These are phyloP conservation scores for Agonopterix subpropinquella DNA, from an alignment of 2,888 invertebrate genomes.

Conservation along the genomic window DNA sequence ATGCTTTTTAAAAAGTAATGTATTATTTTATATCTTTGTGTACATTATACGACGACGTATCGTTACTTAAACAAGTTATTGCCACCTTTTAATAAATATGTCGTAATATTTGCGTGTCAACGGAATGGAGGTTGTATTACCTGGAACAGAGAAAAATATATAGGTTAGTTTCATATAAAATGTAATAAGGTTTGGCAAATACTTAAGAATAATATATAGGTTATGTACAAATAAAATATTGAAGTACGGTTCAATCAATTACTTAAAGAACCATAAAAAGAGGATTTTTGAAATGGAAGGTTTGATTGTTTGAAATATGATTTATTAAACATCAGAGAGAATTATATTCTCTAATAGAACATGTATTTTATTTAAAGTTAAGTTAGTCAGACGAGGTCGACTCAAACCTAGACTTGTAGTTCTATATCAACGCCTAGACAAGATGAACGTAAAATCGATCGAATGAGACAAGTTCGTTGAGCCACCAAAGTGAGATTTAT, in stretches of 20 bases:
- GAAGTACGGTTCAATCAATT: no score
- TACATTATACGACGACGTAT: neutral
- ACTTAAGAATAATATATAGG: no score
- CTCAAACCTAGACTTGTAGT: neutral
- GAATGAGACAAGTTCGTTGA: slow-evolving; percentile 5
- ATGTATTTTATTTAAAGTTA: no score
- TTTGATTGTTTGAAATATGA: no score
- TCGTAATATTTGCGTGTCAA: neutral
- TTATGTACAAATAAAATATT: no score
- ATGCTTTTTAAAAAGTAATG: neutral
- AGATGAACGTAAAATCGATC: slow-evolving; percentile 8
- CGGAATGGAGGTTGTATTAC: slow-evolving; percentile 25
- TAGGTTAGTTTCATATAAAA: slow-evolving; percentile 6
- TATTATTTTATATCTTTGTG: neutral
- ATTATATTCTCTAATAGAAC: no score
- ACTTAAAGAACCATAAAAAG: no score
- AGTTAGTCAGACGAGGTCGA: no score
- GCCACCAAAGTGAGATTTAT: neutral
- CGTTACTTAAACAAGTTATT: neutral
- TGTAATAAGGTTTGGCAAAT: no score
- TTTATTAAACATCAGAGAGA: no score
- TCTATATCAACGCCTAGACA: neutral
- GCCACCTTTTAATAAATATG: neutral
- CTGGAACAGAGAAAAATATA: slow-evolving; percentile 31
- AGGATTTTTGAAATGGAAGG: no score